These are phyloP conservation scores for Cheilosia pagana DNA, from an alignment of 2,888 invertebrate genomes.

Conservation along the genomic window DNA sequence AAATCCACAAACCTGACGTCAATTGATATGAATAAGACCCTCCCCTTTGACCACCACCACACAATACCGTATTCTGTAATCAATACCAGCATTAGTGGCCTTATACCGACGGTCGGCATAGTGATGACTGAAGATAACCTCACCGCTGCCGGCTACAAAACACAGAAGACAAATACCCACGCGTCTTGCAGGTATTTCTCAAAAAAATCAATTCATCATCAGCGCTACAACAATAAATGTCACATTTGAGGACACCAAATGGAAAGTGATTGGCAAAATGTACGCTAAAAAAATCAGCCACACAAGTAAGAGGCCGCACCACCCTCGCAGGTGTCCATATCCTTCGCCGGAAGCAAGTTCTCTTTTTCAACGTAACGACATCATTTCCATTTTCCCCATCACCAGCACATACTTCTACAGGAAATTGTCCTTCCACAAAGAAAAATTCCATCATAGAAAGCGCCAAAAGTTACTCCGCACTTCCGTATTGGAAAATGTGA, in stretches of 20 bases:
- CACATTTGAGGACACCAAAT: conserved; percentile 23
- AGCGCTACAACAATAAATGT: conserved; percentile 25
- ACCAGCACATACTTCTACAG: background rate
- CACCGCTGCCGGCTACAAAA: background rate
- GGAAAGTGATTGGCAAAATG: conserved; percentile 28
- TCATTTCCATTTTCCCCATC: conserved; percentile 37
- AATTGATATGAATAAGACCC: too few species aligned
- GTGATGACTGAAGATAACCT: background rate
- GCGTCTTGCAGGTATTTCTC: background rate
- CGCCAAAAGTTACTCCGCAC: background rate
- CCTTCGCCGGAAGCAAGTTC: background rate
- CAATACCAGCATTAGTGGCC: background rate
- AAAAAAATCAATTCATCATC: conserved; percentile 27
- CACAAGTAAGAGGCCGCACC: conserved; percentile 20
- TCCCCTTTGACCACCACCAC: too few species aligned
- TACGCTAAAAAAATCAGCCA: conserved; percentile 7
- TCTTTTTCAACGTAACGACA: conserved; percentile 22
- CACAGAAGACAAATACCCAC: background rate
- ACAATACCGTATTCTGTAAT: background rate
- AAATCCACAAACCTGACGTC: too few species aligned
- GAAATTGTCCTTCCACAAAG: conserved; percentile 7
- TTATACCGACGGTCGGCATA: background rate
- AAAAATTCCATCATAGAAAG: background rate
- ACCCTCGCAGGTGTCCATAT: background rate
- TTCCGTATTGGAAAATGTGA: background rate